These are phyloP conservation scores for Nomada fabriciana DNA, from an alignment of 2,888 invertebrate species.

Conservation along the genomic window DNA sequence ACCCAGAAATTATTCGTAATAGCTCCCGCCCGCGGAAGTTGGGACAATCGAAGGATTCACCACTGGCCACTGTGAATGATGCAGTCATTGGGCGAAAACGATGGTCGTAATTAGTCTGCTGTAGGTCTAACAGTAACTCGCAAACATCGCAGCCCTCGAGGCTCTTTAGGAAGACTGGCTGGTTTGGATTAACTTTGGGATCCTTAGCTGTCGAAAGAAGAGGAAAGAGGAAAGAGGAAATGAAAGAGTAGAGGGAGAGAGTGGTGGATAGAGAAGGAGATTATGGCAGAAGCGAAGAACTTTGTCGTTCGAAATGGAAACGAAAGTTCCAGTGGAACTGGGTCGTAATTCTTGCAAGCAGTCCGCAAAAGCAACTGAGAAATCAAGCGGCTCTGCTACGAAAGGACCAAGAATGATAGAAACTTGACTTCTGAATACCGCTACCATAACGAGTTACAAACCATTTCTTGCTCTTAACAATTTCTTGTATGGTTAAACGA, in stretches of 20 bases:
- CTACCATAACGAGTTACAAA: constrained; percentile 58
- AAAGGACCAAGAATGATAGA: constrained; percentile 55
- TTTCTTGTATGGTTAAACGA: constrained; percentile 14
- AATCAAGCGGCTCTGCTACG: constrained; percentile 60
- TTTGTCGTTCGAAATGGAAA: constrained; percentile 71
- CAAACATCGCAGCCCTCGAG: constrained; percentile 58
- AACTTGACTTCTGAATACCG: constrained; percentile 60
- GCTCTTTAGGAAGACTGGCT: constrained; percentile 40
- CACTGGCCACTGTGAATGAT: constrained; percentile 10
- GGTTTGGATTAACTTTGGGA: constrained; percentile 64
- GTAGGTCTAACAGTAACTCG: constrained; percentile 31
- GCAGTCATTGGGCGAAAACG: constrained; percentile 27
- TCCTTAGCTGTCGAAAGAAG: constrained; percentile 44
- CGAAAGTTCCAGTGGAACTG: constrained; percentile 65
- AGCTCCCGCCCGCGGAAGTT: background rate
- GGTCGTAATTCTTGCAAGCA: constrained; percentile 72
- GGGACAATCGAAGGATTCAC: constrained; percentile 1
- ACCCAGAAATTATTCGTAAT: background rate
- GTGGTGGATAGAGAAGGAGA: constrained; percentile 32
- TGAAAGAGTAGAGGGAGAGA: constrained; percentile 23
- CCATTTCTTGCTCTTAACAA: constrained; percentile 40
- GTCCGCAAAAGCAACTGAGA: constrained; percentile 65
- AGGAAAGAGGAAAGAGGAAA: constrained; percentile 37
- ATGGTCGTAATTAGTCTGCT: constrained; percentile 53
- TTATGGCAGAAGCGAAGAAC: constrained; percentile 54